Percentiles rank a stretch among this genome's conserved stretches.
phyloP scores from a whole-genome alignment of 2,797 vertebrate species.

The Perdix hodgsoniae region DNA sequence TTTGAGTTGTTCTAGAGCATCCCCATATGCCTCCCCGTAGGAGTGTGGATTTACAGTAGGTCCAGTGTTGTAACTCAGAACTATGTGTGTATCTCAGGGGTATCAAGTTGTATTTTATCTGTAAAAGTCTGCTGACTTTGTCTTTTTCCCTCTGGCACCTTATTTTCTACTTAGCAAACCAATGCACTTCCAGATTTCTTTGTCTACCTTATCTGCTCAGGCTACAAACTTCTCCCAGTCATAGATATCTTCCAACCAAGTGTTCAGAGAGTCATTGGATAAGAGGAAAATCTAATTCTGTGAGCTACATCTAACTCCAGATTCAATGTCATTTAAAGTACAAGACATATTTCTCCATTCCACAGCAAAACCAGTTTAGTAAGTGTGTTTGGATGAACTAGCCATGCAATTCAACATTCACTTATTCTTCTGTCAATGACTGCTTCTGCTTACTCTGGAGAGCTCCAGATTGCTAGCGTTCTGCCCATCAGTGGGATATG shows the following conservation, averaged over 20 bases:
- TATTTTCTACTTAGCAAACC: not conserved
- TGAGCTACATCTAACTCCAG: not conserved
- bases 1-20: not conserved
- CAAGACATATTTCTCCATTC: not conserved
- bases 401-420: not conserved
- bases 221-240: not conserved
- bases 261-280: not conserved
- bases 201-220: not conserved
- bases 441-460: not conserved
- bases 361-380: not conserved
- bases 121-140: not conserved
- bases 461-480: conserved; percentile 26
- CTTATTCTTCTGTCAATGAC: not conserved
- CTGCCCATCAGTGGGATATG: not conserved
- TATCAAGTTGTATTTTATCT: not conserved
- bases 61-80: rapidly evolving
- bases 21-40: not conserved
- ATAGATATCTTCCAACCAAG: not conserved
- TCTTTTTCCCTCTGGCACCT: not conserved
- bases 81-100: too few relatives aligned
- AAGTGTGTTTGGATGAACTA: not conserved
- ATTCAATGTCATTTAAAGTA: not conserved
- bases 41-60: not conserved
- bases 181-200: not conserved
- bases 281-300: not conserved